phyloP scores from a whole-genome alignment of 2,888 invertebrate species.

The Sphaerophoria taeniata region DNA sequence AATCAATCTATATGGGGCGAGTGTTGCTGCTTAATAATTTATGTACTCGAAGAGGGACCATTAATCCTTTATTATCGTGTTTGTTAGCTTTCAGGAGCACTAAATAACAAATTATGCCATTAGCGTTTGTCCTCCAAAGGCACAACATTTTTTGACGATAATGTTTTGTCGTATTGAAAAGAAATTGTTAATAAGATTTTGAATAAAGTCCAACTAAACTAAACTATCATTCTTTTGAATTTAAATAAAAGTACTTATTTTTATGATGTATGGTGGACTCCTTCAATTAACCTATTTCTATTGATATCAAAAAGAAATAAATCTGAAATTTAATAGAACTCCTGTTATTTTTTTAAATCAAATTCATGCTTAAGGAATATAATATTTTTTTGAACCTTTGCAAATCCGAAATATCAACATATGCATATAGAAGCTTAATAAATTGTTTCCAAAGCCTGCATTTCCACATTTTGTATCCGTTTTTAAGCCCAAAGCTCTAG shows the following conservation, averaged over 20 bases:
- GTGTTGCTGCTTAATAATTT: conserved; percentile 16
- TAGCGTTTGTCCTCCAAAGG: not conserved
- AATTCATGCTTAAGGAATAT: not conserved
- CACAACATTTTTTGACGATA: too few species aligned
- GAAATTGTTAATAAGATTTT: too few species aligned
- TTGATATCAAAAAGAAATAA: too few species aligned
- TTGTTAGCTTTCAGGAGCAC: not conserved
- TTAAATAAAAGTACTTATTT: too few species aligned
- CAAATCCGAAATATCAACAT: conserved; percentile 6
- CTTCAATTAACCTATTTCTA: too few species aligned
- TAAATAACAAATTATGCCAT: not conserved
- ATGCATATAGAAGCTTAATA: conserved; percentile 26
- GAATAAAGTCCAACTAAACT: too few species aligned
- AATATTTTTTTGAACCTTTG: not conserved
- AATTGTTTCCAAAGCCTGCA: conserved; percentile 43
- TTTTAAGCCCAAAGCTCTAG: conserved; percentile 34
- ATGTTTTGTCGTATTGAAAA: too few species aligned
- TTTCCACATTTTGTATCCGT: conserved; percentile 9
- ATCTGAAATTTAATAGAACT: too few species aligned
- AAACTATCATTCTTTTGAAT: too few species aligned
- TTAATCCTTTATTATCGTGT: conserved; percentile 7
- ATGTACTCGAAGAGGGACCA: not conserved
- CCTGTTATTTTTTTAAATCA: too few species aligned
- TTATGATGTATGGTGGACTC: too few species aligned
- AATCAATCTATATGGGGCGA: conserved; percentile 32